Percentiles rank a stretch among this genome's conserved stretches.
These are phyloP conservation scores for Metellina segmentata DNA, from an alignment of 2,888 invertebrate species.

Conservation along the genomic window DNA sequence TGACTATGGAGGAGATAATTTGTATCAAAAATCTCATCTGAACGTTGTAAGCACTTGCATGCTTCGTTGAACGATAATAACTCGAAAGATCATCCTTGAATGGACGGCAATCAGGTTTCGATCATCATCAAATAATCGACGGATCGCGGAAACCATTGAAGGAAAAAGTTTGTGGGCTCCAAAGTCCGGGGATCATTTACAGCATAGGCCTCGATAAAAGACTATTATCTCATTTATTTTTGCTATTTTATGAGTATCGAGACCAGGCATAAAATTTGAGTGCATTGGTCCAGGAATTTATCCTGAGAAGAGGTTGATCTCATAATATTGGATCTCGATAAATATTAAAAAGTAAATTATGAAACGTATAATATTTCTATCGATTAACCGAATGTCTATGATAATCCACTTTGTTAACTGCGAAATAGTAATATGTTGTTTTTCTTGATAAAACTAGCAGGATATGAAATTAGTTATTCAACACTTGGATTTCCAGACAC, in stretches of 20 bases:
- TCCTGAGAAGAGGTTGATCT: too few relatives aligned
- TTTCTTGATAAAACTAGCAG: too few relatives aligned
- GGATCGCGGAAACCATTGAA: conserved; percentile 16
- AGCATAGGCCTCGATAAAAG: conserved; percentile 33
- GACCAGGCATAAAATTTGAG: conserved; percentile 15
- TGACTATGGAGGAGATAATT: conserved; percentile 21
- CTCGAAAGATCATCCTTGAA: conserved; percentile 39
- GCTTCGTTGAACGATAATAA: conserved; percentile 32
- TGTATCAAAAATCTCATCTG: conserved; percentile 35
- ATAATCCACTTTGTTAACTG: too few relatives aligned
- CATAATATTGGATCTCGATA: too few relatives aligned
- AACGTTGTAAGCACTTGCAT: not conserved
- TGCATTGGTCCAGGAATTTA: conserved; percentile 11
- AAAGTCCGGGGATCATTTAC: conserved; percentile 42
- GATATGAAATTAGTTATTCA: too few relatives aligned
- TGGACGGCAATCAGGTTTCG: conserved; percentile 22
- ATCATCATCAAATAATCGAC: conserved; percentile 38
- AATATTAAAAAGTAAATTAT: too few relatives aligned
- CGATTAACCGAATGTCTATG: too few relatives aligned
- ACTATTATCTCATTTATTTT: conserved; percentile 17
- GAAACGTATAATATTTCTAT: too few relatives aligned
- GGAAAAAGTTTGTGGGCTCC: conserved; percentile 23
- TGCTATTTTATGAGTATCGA: not conserved
- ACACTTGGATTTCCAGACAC: too few relatives aligned
- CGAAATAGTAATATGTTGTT: too few relatives aligned